phyloP scores from a whole-genome alignment of 2,113 vertebrate genomes.

The Notechis scutatus region DNA sequence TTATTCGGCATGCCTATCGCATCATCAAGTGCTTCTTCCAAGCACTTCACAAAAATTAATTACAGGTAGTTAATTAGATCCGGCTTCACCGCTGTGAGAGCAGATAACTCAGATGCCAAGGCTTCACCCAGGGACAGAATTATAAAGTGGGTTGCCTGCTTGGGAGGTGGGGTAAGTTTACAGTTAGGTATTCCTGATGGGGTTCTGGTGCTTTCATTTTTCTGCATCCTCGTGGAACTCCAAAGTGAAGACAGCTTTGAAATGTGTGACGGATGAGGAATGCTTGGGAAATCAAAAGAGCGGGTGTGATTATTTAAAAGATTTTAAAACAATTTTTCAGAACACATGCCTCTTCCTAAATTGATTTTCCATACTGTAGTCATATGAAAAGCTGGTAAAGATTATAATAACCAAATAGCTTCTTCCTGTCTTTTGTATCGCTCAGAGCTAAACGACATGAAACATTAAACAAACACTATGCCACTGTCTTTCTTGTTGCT shows the following conservation, averaged over 20 bases:
- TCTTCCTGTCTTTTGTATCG: not conserved
- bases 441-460: not conserved
- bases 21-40: slow-evolving; percentile 42
- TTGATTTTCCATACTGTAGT: not conserved
- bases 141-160: not conserved
- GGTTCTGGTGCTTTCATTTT: not conserved
- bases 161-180: not conserved
- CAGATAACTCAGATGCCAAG: slow-evolving; percentile 20
- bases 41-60: slow-evolving; percentile 55
- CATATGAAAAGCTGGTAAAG: not conserved
- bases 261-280: not conserved
- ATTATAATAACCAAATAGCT: not conserved
- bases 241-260: not conserved
- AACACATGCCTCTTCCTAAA: too few species aligned
- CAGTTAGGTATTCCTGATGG: slow-evolving; percentile 13
- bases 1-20: slow-evolving; percentile 15
- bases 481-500: not conserved
- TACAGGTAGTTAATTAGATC: slow-evolving; percentile 55
- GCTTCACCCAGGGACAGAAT: not conserved
- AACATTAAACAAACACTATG: not conserved
- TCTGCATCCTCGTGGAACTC: not conserved
- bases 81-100: slow-evolving; percentile 25
- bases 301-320: not conserved
- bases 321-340: not conserved
- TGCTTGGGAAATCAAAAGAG: not conserved